These are phyloP conservation scores for Colletes collaris DNA, from an alignment of 2,888 invertebrate species.

Conservation along the genomic window DNA sequence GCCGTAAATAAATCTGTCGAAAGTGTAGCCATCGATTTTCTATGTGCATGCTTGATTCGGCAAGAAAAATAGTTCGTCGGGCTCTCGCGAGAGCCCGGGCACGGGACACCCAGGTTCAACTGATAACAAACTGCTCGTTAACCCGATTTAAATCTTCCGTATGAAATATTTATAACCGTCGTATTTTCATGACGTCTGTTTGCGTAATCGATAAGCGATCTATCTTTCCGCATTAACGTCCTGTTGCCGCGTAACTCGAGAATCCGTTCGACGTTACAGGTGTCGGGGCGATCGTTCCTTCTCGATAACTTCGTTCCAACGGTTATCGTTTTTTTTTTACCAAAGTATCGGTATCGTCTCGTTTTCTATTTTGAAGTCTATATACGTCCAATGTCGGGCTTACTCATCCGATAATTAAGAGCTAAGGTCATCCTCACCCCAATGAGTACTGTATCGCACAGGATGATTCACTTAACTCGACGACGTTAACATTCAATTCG, in stretches of 20 bases:
- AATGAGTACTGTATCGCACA: too few species aligned
- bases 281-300: not conserved
- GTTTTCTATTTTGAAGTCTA: too few species aligned
- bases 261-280: not conserved
- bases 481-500: too few species aligned
- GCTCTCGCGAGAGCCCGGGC: not conserved
- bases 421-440: too few species aligned
- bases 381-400: too few species aligned
- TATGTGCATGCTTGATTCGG: constrained; percentile 8
- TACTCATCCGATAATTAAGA: too few species aligned
- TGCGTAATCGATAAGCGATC: constrained; percentile 3
- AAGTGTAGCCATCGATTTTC: constrained; percentile 27
- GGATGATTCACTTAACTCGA: too few species aligned
- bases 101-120: not conserved
- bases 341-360: not conserved
- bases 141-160: not conserved
- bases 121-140: not conserved
- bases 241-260: not conserved
- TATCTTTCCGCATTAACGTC: not conserved
- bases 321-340: not conserved
- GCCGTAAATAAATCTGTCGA: constrained; percentile 26
- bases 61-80: not conserved
- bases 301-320: not conserved
- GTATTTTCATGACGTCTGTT: not conserved
- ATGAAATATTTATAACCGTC: constrained; percentile 10